Evolutionary conservation across 2,888 invertebrate genomes (phyloP).

Genomic region (Tipula vernalis): DNA sequence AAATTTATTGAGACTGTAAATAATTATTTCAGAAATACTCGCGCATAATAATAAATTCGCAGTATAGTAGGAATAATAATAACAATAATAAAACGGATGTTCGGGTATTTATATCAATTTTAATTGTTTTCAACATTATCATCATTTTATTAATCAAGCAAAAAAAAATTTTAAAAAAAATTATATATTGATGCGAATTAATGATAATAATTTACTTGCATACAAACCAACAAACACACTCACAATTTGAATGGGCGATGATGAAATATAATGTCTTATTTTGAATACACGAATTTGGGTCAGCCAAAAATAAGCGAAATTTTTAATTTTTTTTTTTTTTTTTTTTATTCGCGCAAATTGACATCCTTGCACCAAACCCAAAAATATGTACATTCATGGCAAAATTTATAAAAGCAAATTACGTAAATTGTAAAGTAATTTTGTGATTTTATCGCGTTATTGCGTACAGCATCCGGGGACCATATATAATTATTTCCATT

Average conservation of each 20-base stretch:
- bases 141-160: background rate
- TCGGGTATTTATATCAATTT: background rate
- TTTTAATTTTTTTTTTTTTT: background rate
- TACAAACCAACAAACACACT: no score
- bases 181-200: background rate
- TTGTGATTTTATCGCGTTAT: background rate
- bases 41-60: no score
- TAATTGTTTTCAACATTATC: background rate
- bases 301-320: background rate
- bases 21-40: background rate
- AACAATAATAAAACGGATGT: background rate
- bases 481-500: background rate
- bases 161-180: background rate
- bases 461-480: background rate
- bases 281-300: background rate
- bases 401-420: background rate
- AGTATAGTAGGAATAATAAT: no score
- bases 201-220: background rate
- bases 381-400: background rate
- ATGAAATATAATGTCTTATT: background rate
- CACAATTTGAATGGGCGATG: background rate
- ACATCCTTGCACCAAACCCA: slow-evolving; percentile 4
- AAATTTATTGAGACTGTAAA: background rate
- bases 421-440: background rate
- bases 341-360: background rate